A percentile compares a stretch with the other conserved stretches of the same genome.
phyloP scores from a whole-genome alignment of 2,797 vertebrate genomes.

The Leuciscus waleckii region DNA sequence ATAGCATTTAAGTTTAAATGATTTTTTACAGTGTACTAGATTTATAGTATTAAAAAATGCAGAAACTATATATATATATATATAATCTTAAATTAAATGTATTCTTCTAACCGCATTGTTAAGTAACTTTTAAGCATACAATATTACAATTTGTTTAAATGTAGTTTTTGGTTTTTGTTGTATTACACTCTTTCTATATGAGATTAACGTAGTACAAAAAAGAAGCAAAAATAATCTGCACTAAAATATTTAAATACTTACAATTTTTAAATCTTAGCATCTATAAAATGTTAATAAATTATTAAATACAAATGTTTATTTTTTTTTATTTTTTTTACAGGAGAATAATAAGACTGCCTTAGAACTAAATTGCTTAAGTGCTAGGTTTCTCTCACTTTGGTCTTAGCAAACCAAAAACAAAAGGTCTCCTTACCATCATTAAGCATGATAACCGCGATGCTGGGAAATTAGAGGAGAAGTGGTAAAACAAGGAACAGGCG shows the following conservation, averaged over 20 bases:
- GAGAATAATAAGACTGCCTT: neutral
- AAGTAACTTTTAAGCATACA: too few species aligned
- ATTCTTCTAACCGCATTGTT: too few species aligned
- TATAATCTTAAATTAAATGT: too few species aligned
- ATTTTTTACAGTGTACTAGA: too few species aligned
- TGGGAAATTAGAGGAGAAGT: constrained; percentile 37
- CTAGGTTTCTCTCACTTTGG: neutral
- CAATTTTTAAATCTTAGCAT: too few species aligned
- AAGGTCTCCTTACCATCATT: constrained; percentile 27
- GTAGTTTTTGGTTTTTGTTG: too few species aligned
- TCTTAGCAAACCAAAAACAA: neutral
- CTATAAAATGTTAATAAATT: neutral
- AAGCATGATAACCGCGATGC: constrained; percentile 24
- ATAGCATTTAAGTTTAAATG: too few species aligned
- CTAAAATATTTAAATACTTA: neutral
- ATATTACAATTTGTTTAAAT: too few species aligned
- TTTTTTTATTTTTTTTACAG: neutral
- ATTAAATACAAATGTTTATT: neutral
- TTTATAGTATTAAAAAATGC: too few species aligned
- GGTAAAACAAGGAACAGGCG: constrained; percentile 24
- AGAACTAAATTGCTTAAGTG: neutral
- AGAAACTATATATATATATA: too few species aligned
- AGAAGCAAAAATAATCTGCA: neutral
- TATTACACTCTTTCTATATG: too few species aligned
- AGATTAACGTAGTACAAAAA: too few species aligned